Evolutionary conservation across 2,888 invertebrate genomes (phyloP).

Genomic region (Calameuta pallipes): DNA sequence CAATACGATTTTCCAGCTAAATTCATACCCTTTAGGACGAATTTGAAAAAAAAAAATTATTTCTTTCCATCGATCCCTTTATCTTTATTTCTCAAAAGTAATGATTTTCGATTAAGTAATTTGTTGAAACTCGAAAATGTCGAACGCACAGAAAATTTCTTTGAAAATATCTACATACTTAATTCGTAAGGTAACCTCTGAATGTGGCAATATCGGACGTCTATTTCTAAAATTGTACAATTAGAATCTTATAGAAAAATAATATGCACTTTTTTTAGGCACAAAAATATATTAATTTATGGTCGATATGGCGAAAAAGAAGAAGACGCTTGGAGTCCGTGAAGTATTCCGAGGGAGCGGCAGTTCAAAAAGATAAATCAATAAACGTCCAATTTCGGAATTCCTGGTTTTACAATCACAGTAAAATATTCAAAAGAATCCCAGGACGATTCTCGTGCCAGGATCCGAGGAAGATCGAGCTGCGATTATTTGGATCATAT

Average conservation of each 20-base stretch:
- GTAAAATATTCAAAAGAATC: background rate
- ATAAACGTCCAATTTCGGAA: background rate
- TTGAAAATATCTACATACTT: background rate
- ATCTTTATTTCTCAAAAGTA: background rate
- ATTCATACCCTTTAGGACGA: background rate
- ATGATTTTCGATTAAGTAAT: background rate
- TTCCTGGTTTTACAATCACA: background rate
- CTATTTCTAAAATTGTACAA: background rate
- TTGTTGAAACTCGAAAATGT: background rate
- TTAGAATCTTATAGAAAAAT: background rate
- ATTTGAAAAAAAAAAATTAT: background rate
- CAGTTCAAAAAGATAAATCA: background rate
- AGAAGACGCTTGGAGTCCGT: background rate
- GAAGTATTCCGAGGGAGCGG: background rate
- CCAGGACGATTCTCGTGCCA: background rate
- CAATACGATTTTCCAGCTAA: background rate
- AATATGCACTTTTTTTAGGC: background rate
- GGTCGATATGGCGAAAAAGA: background rate
- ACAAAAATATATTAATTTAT: background rate
- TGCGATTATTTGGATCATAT: background rate
- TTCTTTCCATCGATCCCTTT: too few relatives aligned
- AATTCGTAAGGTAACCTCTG: background rate
- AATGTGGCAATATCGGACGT: background rate
- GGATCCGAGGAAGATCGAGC: background rate
- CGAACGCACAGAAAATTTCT: background rate